Conservation (phyloP, 2,113 vertebrate species). For the Lophotis ruficrista region DNA sequence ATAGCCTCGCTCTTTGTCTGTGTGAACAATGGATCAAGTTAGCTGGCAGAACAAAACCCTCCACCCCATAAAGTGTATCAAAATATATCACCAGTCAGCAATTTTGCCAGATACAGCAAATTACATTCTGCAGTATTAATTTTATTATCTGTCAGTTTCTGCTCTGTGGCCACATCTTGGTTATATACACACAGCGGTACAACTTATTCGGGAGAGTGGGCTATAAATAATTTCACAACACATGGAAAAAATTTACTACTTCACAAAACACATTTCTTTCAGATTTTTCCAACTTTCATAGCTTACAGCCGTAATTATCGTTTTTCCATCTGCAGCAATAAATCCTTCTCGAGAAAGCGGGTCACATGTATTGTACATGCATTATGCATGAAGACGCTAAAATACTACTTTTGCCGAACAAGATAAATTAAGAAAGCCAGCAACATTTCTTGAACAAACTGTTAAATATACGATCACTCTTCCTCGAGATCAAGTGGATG, state of each 20-base stretch:
- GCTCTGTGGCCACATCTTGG: neutral
- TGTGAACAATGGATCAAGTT: neutral
- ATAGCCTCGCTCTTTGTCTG: neutral
- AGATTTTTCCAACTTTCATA: constrained; percentile 47
- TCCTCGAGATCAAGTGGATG: neutral
- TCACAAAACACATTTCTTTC: constrained; percentile 39
- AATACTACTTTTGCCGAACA: neutral
- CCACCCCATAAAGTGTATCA: neutral
- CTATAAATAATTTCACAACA: constrained; percentile 49
- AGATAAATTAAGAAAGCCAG: constrained; percentile 28
- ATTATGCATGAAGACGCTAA: constrained; percentile 21
- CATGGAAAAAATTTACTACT: constrained; percentile 45
- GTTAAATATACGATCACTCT: neutral
- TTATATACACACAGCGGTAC: neutral
- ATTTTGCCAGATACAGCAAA: constrained; percentile 2
- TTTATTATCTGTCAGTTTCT: constrained; percentile 13
- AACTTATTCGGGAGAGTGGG: neutral
- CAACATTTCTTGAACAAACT: constrained; percentile 47
- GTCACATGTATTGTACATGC: neutral
- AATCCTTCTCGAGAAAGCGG: neutral
- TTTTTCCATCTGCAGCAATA: constrained; percentile 57
- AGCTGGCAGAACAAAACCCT: neutral
- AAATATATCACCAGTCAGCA: neutral
- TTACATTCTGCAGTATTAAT: neutral
- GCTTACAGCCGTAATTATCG: constrained; percentile 3